A percentile compares a stretch with the other conserved stretches of the same genome.
Evolutionary conservation across 37 sponge, comb jelly and placozoan genomes (phyloP).

Genomic region (Bolinopsis microptera): DNA sequence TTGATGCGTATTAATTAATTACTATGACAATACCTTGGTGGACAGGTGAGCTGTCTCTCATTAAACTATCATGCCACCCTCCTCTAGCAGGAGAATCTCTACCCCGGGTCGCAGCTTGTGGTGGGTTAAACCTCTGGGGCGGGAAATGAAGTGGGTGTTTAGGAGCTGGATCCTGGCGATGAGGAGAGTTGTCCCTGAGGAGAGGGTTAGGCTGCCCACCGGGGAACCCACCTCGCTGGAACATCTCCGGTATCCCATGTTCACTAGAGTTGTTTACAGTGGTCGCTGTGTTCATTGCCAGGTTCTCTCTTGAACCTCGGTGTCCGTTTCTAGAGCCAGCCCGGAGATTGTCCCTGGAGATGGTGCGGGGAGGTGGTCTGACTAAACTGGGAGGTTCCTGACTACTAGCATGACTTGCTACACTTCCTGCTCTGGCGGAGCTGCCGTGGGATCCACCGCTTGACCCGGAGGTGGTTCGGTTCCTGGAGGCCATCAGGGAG

Average conservation of each 20-base stretch:
- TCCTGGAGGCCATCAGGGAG: conserved; percentile 36
- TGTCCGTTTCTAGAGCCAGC: background rate
- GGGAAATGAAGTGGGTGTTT: conserved; percentile 8
- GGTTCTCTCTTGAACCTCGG: background rate
- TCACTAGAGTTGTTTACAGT: background rate
- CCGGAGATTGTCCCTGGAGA: background rate
- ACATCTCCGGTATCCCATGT: background rate
- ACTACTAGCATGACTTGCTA: background rate
- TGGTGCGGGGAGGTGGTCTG: background rate
- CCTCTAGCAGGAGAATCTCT: background rate
- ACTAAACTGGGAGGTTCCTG: background rate
- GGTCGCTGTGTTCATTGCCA: background rate
- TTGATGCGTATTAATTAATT: no score
- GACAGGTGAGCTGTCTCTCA: background rate
- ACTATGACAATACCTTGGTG: no score
- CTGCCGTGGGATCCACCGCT: background rate
- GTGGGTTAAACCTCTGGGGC: background rate
- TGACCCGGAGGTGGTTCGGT: background rate
- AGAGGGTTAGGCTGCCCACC: background rate
- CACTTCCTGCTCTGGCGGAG: background rate
- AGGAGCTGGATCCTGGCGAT: background rate
- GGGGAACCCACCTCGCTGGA: background rate
- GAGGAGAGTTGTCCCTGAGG: background rate
- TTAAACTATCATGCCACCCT: background rate
- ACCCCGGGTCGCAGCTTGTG: background rate